Evolutionary conservation across 2,888 invertebrate genomes (phyloP).

Genomic region (Drosophila macrospina): DNA sequence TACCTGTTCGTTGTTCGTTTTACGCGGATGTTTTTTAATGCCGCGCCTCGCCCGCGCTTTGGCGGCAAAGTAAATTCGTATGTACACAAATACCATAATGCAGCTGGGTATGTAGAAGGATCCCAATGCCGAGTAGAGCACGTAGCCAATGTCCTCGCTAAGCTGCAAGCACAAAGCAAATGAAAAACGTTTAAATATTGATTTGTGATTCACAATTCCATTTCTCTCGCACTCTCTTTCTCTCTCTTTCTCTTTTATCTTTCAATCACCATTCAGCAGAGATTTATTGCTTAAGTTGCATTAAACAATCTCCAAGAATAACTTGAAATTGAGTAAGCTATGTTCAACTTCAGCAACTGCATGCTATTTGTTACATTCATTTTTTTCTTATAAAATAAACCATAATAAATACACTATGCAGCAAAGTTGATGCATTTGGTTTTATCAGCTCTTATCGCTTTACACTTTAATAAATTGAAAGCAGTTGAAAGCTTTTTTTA

Average conservation of each 20-base stretch:
- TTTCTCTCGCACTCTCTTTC: neutral
- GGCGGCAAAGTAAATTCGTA: conserved; percentile 98
- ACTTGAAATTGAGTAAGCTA: no score
- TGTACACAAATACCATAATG: conserved; percentile 99
- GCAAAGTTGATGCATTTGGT: no score
- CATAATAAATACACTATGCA: conserved; percentile 2
- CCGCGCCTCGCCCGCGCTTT: conserved; percentile 95
- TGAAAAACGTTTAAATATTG: conserved; percentile 28
- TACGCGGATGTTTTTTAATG: conserved; percentile 92
- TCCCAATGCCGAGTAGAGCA: conserved; percentile 98
- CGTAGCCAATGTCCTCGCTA: conserved; percentile 98
- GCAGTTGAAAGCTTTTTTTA: no score
- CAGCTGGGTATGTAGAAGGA: conserved; percentile 99
- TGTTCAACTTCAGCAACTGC: conserved; percentile 11
- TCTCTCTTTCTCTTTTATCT: no score
- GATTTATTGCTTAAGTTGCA: conserved; percentile 13
- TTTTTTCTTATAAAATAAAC: neutral
- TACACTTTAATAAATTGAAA: neutral
- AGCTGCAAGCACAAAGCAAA: conserved; percentile 88
- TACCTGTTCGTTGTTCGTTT: conserved; percentile 86
- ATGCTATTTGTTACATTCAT: conserved; percentile 1
- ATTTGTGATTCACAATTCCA: conserved; percentile 10
- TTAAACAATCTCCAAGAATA: conserved; percentile 7
- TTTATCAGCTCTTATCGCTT: no score
- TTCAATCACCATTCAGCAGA: conserved; percentile 3